phyloP scores from a whole-genome alignment of 2,797 vertebrate genomes.

The Chaenodraco wilsoni region DNA sequence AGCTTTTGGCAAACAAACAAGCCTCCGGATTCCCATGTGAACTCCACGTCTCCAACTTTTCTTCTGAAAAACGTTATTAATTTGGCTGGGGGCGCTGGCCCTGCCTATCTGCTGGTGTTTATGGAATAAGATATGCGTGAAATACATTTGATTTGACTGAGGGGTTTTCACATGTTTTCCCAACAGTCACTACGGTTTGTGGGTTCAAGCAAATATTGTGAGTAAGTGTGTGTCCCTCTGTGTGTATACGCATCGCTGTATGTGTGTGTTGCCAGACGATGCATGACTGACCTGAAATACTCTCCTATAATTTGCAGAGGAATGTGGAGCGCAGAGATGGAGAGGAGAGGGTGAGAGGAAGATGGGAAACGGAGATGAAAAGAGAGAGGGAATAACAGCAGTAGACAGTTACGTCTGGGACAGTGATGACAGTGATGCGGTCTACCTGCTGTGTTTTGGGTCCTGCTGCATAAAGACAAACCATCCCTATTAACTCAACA shows the following conservation, averaged over 20 bases:
- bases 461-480: conserved; percentile 24
- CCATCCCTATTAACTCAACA: conserved; percentile 16
- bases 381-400: conserved; percentile 33
- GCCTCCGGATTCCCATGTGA: conserved; percentile 35
- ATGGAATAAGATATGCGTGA: conserved; percentile 72
- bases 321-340: conserved; percentile 66
- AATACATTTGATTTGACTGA: conserved; percentile 67
- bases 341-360: conserved; percentile 36
- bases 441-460: conserved; percentile 41
- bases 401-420: conserved; percentile 28
- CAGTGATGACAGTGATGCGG: conserved; percentile 16
- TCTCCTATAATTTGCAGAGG: conserved; percentile 69
- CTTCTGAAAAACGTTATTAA: conserved; percentile 64
- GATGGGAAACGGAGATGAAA: conserved; percentile 53
- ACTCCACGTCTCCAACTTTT: conserved; percentile 47
- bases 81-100: conserved; percentile 44
- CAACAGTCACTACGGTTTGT: conserved; percentile 54
- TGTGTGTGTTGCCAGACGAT: conserved; percentile 51
- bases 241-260: conserved; percentile 14
- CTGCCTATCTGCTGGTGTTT: conserved; percentile 61
- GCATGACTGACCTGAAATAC: conserved; percentile 64
- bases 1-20: conserved; percentile 62
- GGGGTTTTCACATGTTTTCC: conserved; percentile 71
- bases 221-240: conserved; percentile 21
- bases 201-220: conserved; percentile 64